These are phyloP conservation scores for Eupithecia centaureata DNA, from an alignment of 2,888 invertebrate genomes.

Conservation along the genomic window DNA sequence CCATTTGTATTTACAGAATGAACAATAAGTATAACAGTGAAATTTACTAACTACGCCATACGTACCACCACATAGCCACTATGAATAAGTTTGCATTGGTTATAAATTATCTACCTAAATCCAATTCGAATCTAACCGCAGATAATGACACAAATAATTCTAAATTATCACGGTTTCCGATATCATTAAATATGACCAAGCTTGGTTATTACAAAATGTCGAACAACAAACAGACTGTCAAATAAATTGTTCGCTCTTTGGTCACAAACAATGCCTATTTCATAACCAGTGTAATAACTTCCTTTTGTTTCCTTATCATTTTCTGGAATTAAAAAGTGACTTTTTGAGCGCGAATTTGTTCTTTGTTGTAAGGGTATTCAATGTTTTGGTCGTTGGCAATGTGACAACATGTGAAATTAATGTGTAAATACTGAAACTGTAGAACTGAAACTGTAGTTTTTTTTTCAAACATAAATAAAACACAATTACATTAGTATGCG, in stretches of 20 bases:
- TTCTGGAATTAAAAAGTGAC: not conserved
- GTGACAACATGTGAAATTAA: not conserved
- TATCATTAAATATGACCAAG: slow-evolving; percentile 13
- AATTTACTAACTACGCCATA: not conserved
- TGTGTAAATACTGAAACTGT: no score
- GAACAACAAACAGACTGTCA: slow-evolving; percentile 14
- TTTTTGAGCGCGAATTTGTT: not conserved
- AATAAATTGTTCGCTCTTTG: slow-evolving; percentile 20
- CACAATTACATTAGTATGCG: no score
- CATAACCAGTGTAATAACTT: slow-evolving; percentile 10
- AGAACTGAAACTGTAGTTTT: no score
- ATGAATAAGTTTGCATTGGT: not conserved
- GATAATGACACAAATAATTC: slow-evolving; percentile 15
- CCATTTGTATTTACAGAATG: not conserved
- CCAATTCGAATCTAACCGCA: slow-evolving; percentile 10
- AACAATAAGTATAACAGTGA: not conserved
- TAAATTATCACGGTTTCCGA: slow-evolving; percentile 14
- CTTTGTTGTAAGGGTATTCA: not conserved
- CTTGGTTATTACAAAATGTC: slow-evolving; percentile 18
- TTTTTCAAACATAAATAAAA: no score
- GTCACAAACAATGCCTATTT: slow-evolving; percentile 11
- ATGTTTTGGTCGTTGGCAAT: not conserved
- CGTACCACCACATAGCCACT: not conserved
- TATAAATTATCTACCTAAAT: slow-evolving; percentile 1
- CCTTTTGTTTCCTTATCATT: slow-evolving; percentile 9